Evolutionary conservation across 1,140 invertebrate genomes (phyloP).

Genomic region (Nephila pilipes): DNA sequence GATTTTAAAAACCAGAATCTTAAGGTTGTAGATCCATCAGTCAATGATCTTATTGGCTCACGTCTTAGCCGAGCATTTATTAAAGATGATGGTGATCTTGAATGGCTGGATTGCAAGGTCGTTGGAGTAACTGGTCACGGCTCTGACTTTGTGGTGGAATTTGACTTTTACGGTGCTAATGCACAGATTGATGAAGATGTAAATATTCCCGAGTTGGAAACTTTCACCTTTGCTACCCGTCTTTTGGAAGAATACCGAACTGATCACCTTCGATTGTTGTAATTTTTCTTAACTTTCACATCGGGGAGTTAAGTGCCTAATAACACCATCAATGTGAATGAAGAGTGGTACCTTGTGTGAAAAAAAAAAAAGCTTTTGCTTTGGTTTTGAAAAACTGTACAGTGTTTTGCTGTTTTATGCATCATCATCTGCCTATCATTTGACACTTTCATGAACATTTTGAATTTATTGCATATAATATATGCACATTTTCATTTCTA

Average conservation of each 20-base stretch:
- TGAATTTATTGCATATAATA: constrained; percentile 31
- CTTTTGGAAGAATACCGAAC: constrained; percentile 67
- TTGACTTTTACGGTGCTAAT: constrained; percentile 69
- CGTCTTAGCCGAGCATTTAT: constrained; percentile 70
- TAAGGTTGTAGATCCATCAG: constrained; percentile 61
- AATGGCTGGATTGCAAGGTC: constrained; percentile 71
- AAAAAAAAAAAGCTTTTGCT: constrained; percentile 58
- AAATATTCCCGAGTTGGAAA: constrained; percentile 60
- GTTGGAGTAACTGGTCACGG: constrained; percentile 46
- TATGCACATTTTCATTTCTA: constrained; percentile 39
- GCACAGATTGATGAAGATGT: constrained; percentile 11
- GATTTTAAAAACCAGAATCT: constrained; percentile 62
- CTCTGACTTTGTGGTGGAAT: constrained; percentile 63
- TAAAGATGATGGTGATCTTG: constrained; percentile 74
- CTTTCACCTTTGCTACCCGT: constrained; percentile 57
- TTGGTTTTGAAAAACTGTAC: constrained; percentile 68
- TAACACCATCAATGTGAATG: constrained; percentile 39
- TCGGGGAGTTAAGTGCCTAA: constrained; percentile 71
- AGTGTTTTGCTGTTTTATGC: constrained; percentile 63
- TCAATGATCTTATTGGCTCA: constrained; percentile 66
- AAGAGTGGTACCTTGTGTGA: constrained; percentile 52
- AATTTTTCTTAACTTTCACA: constrained; percentile 71
- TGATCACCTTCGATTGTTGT: constrained; percentile 62
- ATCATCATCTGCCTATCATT: constrained; percentile 60
- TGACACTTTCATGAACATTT: constrained; percentile 30